A percentile compares a stretch with the other conserved stretches of the same genome.
Evolutionary conservation across 1,140 invertebrate species (phyloP).

Genomic region (Lordiphosa mommai): DNA sequence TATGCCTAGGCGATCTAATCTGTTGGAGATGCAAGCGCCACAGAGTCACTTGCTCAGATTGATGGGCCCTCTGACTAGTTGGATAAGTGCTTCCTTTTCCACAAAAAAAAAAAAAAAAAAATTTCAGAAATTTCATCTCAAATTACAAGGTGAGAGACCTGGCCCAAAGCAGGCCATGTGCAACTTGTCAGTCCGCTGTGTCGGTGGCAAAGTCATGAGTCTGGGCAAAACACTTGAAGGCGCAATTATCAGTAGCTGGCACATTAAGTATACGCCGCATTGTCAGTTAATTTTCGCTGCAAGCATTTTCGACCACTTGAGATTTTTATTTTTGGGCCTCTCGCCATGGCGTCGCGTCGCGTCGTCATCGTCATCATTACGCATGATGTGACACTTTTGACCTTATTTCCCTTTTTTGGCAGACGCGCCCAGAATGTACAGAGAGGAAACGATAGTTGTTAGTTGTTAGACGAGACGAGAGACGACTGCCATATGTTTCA

Average conservation of each 20-base stretch:
- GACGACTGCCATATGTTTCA: slow-evolving; percentile 55
- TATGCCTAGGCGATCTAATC: slow-evolving; percentile 54
- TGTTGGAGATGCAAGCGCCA: slow-evolving; percentile 46
- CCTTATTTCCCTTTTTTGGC: slow-evolving; percentile 47
- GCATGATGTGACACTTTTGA: slow-evolving; percentile 79
- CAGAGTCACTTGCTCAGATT: slow-evolving; percentile 34
- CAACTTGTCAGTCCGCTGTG: slow-evolving; percentile 59
- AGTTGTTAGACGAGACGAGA: neutral
- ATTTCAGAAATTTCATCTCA: slow-evolving; percentile 61
- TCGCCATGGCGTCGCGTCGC: slow-evolving; percentile 22
- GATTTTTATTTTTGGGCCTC: slow-evolving; percentile 42
- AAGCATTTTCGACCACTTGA: slow-evolving; percentile 42
- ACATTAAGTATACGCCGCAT: slow-evolving; percentile 61
- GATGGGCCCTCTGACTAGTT: slow-evolving; percentile 65
- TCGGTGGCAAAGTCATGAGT: neutral
- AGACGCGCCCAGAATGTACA: neutral
- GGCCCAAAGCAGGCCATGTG: slow-evolving; percentile 40
- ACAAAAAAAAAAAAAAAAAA: too few relatives aligned
- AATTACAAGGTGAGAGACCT: slow-evolving; percentile 78
- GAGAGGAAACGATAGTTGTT: slow-evolving; percentile 29
- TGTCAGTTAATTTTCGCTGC: slow-evolving; percentile 65
- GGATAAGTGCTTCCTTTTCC: slow-evolving; percentile 77
- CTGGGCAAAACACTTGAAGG: slow-evolving; percentile 52
- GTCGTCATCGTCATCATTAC: slow-evolving; percentile 72
- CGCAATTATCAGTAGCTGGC: slow-evolving; percentile 71